Base-by-base conservation (phyloP, 2,888 invertebrate species). In the Pachydiplax longipennis region DNA sequence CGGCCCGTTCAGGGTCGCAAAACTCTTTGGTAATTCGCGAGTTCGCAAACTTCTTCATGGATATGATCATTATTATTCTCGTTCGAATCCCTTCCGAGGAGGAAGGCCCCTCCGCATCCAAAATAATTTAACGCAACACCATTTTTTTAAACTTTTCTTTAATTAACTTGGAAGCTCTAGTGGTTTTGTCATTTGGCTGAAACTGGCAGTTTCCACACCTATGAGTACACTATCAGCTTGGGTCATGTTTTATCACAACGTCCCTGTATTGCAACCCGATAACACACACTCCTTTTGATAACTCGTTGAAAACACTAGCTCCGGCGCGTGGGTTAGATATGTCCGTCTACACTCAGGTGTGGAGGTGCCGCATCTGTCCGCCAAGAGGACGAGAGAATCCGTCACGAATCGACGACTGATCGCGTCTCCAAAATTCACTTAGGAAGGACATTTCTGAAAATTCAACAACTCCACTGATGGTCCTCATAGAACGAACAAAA, bases 141-240 rank as follows among this genome's bases (percentile, higher is more conserved):
- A 18, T 53, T 53, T 53, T 53, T 53, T 87, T 87, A 35, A 87
- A 87, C 61, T 61, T 87, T 87, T 61, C 37, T 53, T 53, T 53
- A 53, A 53, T 53, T 53, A 82, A 87, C 87, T 61, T 87, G 87
- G 87, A 87, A 87, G 87, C 87, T 87, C 87, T 37, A 87, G 87
- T 87, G 87, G 61, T 61, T 65, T 58, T 61, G 37, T 87, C 61
- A 61, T 87, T 87, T 61, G 37, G 87, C 87, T 61, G 61, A 31
- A 37, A 61, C 37, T 37, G 87, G 37, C 58, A 37, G 37, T 2
- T 58, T 61, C 22, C 87, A 58, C 61, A 87, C 87, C 87, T 37
- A 37, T n/a, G 22, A 87, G 58, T 58, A 37, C 37, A 35, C 58
- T 65, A 0, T 87, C n/a, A 37, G n/a, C 65, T 87, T 37, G 82